Percentiles rank a stretch among this genome's conserved stretches.
These are phyloP conservation scores for Invenusta paracnida DNA, from an alignment of 2,888 invertebrate genomes.

Conservation along the genomic window DNA sequence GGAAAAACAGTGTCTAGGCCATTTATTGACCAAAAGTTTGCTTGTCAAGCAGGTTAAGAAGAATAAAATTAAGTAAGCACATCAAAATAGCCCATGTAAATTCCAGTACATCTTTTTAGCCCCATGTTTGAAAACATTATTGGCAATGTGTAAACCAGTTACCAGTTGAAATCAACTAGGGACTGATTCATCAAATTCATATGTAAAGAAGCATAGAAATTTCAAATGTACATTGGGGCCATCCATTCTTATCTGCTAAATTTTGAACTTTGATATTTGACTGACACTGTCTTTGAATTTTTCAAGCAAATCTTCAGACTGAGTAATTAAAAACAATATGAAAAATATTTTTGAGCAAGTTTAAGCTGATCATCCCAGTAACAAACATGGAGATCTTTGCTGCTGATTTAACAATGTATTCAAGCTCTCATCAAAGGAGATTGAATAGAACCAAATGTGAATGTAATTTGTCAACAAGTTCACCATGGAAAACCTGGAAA, in stretches of 20 bases:
- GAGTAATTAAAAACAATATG: not conserved
- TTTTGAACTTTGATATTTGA: not conserved
- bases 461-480: too few relatives aligned
- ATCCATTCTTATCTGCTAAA: not conserved
- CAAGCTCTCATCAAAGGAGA: too few relatives aligned
- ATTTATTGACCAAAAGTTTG: constrained; percentile 2
- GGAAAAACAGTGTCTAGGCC: not conserved
- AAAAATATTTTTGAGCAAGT: not conserved
- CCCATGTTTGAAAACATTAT: too few relatives aligned
- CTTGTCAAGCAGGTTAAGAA: not conserved
- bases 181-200: constrained; percentile 23
- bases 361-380: too few relatives aligned
- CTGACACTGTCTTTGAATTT: not conserved
- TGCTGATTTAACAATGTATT: too few relatives aligned
- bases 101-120: too few relatives aligned
- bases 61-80: not conserved
- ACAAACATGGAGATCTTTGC: too few relatives aligned
- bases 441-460: too few relatives aligned
- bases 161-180: constrained; percentile 2
- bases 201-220: constrained; percentile 6
- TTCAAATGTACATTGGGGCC: constrained; percentile 6
- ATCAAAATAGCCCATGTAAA: constrained; percentile 8
- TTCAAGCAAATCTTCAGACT: not conserved
- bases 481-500: too few relatives aligned
- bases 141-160: constrained; percentile 17